phyloP scores from a whole-genome alignment of 2,113 vertebrate species.

The Ifrita kowaldi region DNA sequence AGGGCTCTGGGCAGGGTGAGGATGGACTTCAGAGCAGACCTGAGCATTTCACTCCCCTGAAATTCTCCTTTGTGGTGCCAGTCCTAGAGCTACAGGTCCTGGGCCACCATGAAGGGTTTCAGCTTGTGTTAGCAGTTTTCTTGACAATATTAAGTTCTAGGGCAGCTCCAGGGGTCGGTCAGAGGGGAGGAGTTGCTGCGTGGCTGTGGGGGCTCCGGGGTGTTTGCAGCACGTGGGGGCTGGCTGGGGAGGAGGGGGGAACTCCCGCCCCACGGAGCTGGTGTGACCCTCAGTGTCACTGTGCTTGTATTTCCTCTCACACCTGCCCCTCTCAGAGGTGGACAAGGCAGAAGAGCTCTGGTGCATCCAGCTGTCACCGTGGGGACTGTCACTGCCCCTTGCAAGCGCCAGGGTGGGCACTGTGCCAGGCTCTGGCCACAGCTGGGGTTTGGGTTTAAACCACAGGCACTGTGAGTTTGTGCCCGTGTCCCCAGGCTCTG shows the following conservation, averaged over 20 bases:
- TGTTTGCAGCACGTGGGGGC: background rate
- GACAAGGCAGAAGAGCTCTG: background rate
- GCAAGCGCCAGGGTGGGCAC: background rate
- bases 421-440: background rate
- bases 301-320: background rate
- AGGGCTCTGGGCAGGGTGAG: background rate
- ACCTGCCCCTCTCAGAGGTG: no score
- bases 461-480: background rate
- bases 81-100: background rate
- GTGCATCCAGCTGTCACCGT: background rate
- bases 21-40: background rate
- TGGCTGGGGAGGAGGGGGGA: background rate
- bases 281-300: background rate
- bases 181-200: background rate
- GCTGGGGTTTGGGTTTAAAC: background rate
- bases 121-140: background rate
- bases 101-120: background rate
- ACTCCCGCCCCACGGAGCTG: fast-evolving
- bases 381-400: background rate
- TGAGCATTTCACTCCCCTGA: background rate
- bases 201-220: background rate
- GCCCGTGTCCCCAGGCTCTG: background rate
- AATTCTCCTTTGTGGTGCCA: background rate
- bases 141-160: background rate
- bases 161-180: background rate